Evolutionary conservation across 2,888 invertebrate genomes (phyloP).

Genomic region (Poecilobothrus nobilitatus): DNA sequence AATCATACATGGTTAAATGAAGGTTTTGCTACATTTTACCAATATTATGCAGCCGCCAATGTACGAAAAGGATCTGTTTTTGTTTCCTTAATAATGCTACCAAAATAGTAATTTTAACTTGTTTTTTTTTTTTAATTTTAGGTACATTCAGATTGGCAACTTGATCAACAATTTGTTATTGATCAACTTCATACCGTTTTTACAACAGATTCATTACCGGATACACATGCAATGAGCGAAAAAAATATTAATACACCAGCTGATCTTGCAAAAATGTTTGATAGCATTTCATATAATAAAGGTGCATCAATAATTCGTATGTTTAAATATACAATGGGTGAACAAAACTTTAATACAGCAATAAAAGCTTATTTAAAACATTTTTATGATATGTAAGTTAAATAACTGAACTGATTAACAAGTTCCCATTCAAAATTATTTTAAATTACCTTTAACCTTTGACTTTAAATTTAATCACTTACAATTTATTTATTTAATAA

Average conservation of each 20-base stretch:
- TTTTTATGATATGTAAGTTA: slow-evolving; percentile 29
- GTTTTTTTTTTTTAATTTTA: slow-evolving; percentile 27
- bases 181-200: slow-evolving; percentile 60
- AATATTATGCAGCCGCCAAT: slow-evolving; percentile 52
- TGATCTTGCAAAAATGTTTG: slow-evolving; percentile 55
- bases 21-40: slow-evolving; percentile 61
- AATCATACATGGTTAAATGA: slow-evolving; percentile 57
- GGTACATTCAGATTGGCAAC: slow-evolving; percentile 56
- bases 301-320: slow-evolving; percentile 59
- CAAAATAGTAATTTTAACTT: too few relatives aligned
- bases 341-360: slow-evolving; percentile 47
- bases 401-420: too few relatives aligned
- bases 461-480: too few relatives aligned
- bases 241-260: slow-evolving; percentile 49
- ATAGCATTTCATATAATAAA: slow-evolving; percentile 60
- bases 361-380: slow-evolving; percentile 50
- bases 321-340: slow-evolving; percentile 56
- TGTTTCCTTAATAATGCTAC: slow-evolving; percentile 29
- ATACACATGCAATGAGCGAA: slow-evolving; percentile 53
- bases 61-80: slow-evolving; percentile 26
- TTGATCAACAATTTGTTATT: slow-evolving; percentile 60
- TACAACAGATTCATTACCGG: slow-evolving; percentile 49
- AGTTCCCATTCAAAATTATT: too few relatives aligned
- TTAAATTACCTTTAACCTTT: too few relatives aligned
- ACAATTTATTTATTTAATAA: too few relatives aligned